Evolutionary conservation across 2,888 invertebrate genomes (phyloP).

Genomic region (Kryphioiulus occultus): DNA sequence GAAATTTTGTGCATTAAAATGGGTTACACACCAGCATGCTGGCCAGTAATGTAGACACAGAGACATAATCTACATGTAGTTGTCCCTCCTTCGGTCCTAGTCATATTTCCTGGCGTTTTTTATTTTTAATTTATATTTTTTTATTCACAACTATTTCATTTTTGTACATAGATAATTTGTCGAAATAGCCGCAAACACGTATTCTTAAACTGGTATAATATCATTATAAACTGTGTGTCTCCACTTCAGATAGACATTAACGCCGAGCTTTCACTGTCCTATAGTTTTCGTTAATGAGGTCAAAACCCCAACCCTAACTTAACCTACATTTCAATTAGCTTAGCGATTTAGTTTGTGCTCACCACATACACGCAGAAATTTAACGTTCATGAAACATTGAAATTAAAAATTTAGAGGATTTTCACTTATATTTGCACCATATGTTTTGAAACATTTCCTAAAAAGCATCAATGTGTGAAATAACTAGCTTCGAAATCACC

Average conservation of each 20-base stretch:
- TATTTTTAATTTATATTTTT: conserved; percentile 2
- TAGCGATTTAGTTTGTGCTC: no score
- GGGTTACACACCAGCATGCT: background rate
- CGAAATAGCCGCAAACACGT: background rate
- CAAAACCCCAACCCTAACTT: no score
- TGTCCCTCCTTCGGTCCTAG: background rate
- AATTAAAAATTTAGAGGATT: no score
- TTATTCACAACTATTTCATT: background rate
- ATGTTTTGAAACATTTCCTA: background rate
- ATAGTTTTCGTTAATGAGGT: background rate
- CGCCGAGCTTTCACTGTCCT: background rate
- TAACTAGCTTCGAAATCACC: background rate
- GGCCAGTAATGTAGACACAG: background rate
- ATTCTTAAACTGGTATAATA: background rate
- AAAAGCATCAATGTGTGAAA: background rate
- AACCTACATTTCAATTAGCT: background rate
- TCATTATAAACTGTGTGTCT: background rate
- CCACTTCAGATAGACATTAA: background rate
- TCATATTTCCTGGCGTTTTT: background rate
- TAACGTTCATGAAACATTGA: no score
- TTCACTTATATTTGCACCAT: no score
- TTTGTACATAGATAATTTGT: background rate
- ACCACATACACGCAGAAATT: no score
- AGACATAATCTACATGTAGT: background rate
- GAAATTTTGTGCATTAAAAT: no score